A percentile compares a stretch with the other conserved stretches of the same genome.
phyloP scores from a whole-genome alignment of 2,888 invertebrate species.

The Leptopilina syphax region DNA sequence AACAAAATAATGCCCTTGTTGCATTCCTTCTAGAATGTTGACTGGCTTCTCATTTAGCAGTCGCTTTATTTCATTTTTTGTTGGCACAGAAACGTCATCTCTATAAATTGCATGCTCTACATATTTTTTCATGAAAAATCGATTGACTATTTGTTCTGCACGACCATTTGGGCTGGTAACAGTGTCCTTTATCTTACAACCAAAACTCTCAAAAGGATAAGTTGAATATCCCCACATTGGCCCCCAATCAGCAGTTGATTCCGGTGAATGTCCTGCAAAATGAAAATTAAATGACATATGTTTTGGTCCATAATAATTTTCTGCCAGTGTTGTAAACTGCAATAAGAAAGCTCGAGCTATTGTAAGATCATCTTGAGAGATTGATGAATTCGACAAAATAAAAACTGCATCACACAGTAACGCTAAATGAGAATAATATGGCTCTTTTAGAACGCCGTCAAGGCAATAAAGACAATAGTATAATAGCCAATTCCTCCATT shows the following conservation, averaged over 20 bases:
- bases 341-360: background rate
- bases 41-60: too few species aligned
- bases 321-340: background rate
- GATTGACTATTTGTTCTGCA: background rate
- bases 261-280: background rate
- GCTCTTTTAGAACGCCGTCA: too few species aligned
- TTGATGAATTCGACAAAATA: background rate
- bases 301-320: background rate
- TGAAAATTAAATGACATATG: background rate
- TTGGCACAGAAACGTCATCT: background rate
- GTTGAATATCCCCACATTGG: background rate
- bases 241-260: background rate
- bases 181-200: background rate
- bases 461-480: conserved; percentile 3
- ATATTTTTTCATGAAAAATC: background rate
- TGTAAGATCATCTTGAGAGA: background rate
- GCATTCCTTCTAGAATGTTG: background rate
- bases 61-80: background rate
- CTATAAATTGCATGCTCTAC: background rate
- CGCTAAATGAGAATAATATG: background rate
- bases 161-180: background rate
- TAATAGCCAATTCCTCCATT: background rate
- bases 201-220: background rate
- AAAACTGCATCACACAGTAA: background rate
- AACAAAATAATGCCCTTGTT: background rate